Base-by-base conservation (phyloP, 2,113 vertebrate species). In the Pica pica region DNA sequence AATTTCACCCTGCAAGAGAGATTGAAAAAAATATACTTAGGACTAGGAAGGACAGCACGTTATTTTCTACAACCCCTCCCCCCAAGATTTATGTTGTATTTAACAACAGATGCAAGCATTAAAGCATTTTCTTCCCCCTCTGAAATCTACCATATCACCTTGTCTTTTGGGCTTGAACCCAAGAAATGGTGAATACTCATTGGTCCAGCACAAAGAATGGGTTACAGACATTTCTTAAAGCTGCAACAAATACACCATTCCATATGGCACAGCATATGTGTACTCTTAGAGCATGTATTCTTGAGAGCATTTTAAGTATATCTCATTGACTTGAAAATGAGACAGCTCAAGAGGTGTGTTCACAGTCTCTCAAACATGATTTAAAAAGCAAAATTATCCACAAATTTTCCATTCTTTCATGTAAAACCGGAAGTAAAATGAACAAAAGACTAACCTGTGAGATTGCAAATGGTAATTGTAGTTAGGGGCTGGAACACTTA, bases 1-100 rank as follows among this genome's bases (percentile, higher is more conserved):
- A 78, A 46, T 49, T 70, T 96, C n/a, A 74, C 69, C 82, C 97
- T 98, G 91, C 74, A 97, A 97, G 6, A 91, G 16, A 97, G 57
- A 97, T 81, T 10, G 19, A 85, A 93, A 83, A 83, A 64, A 91
- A 89, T 24, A 74, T 14, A 77, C 31, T 95, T 91, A 95, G 12
- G 49, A 74, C 5, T 44, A 55, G 17, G 46, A 83, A 73, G 74
- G 7, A 61, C n/a, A 78, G 23, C 0, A 2, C 8, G 5, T 15
- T 77, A 44, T 44, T 55, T 60, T 17, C 27, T n/a, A 82, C 7
- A 10, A 37, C 4, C 1, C 21, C 17, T 8, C 6, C 21, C 21
- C 1, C 20, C 8, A 33, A 22, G 4, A 71, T 39, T 49, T 65
- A 73, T 10, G 3, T 24, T 42, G 16, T 7, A 65, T 9, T 61